Evolutionary conservation across 2,888 invertebrate species (phyloP).

Genomic region (Rapana venosa): DNA sequence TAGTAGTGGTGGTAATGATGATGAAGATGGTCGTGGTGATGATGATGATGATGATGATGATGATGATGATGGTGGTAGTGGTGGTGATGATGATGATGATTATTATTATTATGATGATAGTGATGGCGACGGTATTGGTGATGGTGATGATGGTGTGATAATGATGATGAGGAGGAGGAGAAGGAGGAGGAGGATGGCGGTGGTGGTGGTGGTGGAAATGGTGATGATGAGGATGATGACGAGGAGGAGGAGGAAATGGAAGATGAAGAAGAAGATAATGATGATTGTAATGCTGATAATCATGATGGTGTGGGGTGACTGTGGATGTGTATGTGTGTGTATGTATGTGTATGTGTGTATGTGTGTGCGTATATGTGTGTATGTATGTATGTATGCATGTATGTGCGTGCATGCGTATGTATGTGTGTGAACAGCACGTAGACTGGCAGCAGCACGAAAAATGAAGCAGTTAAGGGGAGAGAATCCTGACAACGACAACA

Average conservation of each 20-base stretch:
- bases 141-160: not conserved
- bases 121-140: too few species aligned
- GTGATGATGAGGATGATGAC: not conserved
- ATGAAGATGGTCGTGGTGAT: not conserved
- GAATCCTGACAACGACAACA: constrained; percentile 70
- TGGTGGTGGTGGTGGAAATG: not conserved
- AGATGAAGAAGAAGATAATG: not conserved
- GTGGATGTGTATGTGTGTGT: not conserved
- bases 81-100: not conserved
- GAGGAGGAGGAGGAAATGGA: not conserved
- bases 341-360: constrained; percentile 24
- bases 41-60: not conserved
- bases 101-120: not conserved
- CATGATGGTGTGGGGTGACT: not conserved
- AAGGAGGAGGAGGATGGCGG: not conserved
- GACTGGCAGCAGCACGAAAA: constrained; percentile 71
- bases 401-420: not conserved
- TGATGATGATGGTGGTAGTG: not conserved
- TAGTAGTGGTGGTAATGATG: not conserved
- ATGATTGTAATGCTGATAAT: not conserved
- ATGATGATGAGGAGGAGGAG: not conserved
- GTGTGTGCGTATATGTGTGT: not conserved
- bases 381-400: not conserved
- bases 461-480: constrained; percentile 72
- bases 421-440: constrained; percentile 61